Percentiles rank a stretch among this genome's conserved stretches.
Conservation (phyloP, 2,888 invertebrate species). For the Diabrotica balteata region DNA sequence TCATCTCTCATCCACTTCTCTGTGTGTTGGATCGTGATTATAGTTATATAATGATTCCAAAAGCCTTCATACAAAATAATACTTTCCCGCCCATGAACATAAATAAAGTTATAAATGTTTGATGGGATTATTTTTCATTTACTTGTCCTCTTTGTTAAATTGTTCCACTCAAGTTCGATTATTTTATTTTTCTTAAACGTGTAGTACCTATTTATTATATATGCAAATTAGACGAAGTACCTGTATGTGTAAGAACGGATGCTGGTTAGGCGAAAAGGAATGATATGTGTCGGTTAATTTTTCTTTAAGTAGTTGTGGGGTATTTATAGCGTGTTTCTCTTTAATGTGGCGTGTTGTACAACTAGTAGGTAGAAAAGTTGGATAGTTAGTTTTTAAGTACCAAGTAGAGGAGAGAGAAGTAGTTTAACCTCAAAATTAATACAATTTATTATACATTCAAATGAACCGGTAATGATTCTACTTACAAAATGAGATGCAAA, state of each 20-base stretch:
- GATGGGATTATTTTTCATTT: conserved; percentile 47
- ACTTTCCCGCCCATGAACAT: conserved; percentile 24
- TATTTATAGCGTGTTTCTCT: too few relatives aligned
- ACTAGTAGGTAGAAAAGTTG: too few relatives aligned
- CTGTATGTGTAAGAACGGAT: conserved; percentile 19
- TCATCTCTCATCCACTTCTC: too few relatives aligned
- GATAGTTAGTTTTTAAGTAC: too few relatives aligned
- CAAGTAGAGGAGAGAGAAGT: too few relatives aligned
- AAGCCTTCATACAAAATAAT: not conserved
- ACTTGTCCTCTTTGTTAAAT: conserved; percentile 35
- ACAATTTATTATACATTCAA: too few relatives aligned
- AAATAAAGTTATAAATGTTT: conserved; percentile 53
- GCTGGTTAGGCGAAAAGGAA: conserved; percentile 10
- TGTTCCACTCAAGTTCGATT: conserved; percentile 28
- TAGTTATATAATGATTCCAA: too few relatives aligned
- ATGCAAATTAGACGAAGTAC: conserved; percentile 20
- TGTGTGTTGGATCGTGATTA: too few relatives aligned
- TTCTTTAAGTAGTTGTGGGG: not conserved
- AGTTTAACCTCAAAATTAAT: too few relatives aligned
- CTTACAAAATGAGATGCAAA: too few relatives aligned
- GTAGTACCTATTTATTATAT: conserved; percentile 16
- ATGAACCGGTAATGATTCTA: too few relatives aligned
- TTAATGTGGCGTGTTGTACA: too few relatives aligned
- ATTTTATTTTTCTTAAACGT: conserved; percentile 29
- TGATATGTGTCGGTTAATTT: conserved; percentile 21